Conservation (phyloP, 2,797 vertebrate species). For the Vipera latastei region DNA sequence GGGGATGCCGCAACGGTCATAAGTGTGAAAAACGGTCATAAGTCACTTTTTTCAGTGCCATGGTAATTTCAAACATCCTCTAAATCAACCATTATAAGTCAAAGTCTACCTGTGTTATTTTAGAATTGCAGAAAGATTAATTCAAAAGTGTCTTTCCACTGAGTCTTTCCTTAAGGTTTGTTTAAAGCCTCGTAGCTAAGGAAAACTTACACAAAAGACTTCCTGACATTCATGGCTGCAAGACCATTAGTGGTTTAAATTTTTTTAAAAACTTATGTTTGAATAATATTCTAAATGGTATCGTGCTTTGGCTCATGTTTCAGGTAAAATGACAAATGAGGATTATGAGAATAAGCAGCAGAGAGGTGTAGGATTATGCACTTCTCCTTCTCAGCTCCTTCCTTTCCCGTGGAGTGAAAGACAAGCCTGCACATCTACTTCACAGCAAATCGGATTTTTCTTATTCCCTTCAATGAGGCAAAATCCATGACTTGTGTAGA, state of each 20-base stretch:
- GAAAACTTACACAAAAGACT: background rate
- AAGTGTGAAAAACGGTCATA: background rate
- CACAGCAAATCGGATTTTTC: background rate
- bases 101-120: background rate
- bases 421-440: background rate
- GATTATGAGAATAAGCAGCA: background rate
- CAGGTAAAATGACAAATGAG: background rate
- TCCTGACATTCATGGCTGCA: background rate
- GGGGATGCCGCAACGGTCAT: too few relatives aligned
- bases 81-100: background rate
- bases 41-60: background rate
- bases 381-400: background rate
- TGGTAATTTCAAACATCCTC: background rate
- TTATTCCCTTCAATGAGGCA: background rate
- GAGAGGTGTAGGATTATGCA: background rate
- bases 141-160: background rate
- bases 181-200: background rate
- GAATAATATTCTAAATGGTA: background rate
- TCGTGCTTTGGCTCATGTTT: background rate
- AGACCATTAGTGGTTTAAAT: background rate
- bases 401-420: background rate
- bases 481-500: background rate
- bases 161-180: background rate
- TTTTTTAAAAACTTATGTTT: background rate
- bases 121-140: background rate